Evolutionary conservation across 2,888 invertebrate species (phyloP).

Genomic region (Neoascia interrupta): DNA sequence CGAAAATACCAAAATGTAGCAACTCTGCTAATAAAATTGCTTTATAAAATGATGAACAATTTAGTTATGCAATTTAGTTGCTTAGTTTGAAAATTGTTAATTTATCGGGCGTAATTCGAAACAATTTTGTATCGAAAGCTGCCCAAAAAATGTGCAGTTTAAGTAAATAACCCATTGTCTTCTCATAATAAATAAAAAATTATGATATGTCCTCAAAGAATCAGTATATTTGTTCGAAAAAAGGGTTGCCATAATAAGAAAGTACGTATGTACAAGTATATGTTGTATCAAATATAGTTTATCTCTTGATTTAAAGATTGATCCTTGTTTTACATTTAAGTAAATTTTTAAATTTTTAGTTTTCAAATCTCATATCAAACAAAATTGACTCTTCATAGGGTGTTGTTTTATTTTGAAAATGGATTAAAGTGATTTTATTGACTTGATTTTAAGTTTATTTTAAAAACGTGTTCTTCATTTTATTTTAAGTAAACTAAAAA

Average conservation of each 20-base stretch:
- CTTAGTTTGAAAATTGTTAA: slow-evolving; percentile 49
- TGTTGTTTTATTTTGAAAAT: slow-evolving; percentile 60
- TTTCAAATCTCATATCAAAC: slow-evolving; percentile 69
- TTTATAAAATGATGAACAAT: slow-evolving; percentile 58
- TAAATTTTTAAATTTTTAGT: slow-evolving; percentile 63
- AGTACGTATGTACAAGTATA: slow-evolving; percentile 67
- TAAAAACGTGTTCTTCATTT: too few species aligned
- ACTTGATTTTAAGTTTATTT: too few species aligned
- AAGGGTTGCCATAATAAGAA: slow-evolving; percentile 49
- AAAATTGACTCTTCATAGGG: slow-evolving; percentile 73
- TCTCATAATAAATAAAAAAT: slow-evolving; percentile 52
- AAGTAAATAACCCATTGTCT: slow-evolving; percentile 55
- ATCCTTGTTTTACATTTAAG: slow-evolving; percentile 69
- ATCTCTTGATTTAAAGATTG: slow-evolving; percentile 68
- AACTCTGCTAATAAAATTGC: slow-evolving; percentile 52
- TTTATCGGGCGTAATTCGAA: slow-evolving; percentile 39
- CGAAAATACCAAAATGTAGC: slow-evolving; percentile 66
- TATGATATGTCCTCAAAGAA: slow-evolving; percentile 69
- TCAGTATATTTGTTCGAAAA: slow-evolving; percentile 62
- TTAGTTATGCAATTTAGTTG: slow-evolving; percentile 52
- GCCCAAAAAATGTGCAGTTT: slow-evolving; percentile 58
- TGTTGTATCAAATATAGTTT: slow-evolving; percentile 69
- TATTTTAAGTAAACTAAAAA: too few species aligned
- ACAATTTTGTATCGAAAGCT: slow-evolving; percentile 50
- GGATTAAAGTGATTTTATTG: slow-evolving; percentile 56